Conservation (phyloP, 2,888 invertebrate genomes). For the Aphodius granarius region DNA sequence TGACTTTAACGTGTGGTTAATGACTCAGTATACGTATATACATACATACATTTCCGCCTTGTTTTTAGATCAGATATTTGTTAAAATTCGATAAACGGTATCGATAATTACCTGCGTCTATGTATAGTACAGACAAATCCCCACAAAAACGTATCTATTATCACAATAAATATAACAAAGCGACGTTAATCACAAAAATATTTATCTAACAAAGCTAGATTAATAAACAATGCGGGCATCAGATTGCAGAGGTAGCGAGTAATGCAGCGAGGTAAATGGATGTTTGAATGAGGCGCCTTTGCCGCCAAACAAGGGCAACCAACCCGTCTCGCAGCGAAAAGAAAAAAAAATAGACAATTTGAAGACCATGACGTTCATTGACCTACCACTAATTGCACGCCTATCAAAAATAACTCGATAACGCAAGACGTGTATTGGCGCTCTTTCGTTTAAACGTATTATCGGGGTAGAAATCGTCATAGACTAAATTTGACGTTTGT, state of each 20-base stretch:
- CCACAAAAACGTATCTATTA: not conserved
- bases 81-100: too few species aligned
- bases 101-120: not conserved
- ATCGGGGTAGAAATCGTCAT: slow-evolving; percentile 4
- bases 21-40: too few species aligned
- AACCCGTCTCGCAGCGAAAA: slow-evolving; percentile 1
- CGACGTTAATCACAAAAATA: not conserved
- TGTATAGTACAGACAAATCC: not conserved
- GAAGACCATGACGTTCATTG: slow-evolving; percentile 35
- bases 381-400: slow-evolving; percentile 31
- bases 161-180: not conserved
- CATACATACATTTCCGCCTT: too few species aligned
- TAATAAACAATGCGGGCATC: not conserved
- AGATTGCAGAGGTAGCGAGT: not conserved
- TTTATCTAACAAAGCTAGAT: not conserved
- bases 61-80: too few species aligned
- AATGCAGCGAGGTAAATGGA: not conserved
- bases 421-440: not conserved
- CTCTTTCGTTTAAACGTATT: slow-evolving; percentile 8
- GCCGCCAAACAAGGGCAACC: not conserved
- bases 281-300: not conserved
- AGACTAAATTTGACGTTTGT: not conserved
- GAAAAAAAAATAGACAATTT: slow-evolving; percentile 20
- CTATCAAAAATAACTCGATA: slow-evolving; percentile 1
- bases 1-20: too few species aligned